Evolutionary conservation across 2,888 invertebrate species (phyloP), one percentile per base, ranked within the genome.

Genomic region (Acanthacorydalis orientalis): DNA sequence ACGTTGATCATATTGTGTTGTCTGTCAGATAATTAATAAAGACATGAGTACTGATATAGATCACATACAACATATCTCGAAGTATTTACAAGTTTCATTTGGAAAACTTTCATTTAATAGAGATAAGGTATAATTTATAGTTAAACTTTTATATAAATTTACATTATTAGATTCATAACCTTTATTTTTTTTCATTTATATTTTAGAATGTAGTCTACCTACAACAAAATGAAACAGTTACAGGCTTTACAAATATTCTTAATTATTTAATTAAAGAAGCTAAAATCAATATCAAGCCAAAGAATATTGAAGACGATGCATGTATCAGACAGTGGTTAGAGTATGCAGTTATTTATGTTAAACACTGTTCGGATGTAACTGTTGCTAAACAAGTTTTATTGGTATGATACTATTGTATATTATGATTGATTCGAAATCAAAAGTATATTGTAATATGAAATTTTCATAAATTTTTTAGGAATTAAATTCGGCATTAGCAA

Each of bases 391-490:
- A 37, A 12, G 10, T 37, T 37, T 37, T 37, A 37, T 12, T 37
- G 37, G 37, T 37, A 37, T 37, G 9, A 9, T 14, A 37, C 6
- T 23, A n/a, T n/a, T n/a, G n/a, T n/a, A n/a, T 11, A 35, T n/a
- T 35, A 35, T 9, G 9, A 37, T 37, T 12, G 14, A 7, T 37
- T 37, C 9, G 37, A 9, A 7, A 7, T 12, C 10, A 12, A 37
- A 12, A 37, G 10, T 37, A 6, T 23, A 23, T 37, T 37, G 9
- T 9, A 37, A 9, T 12, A 37, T 37, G 7, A 37, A 12, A 33
- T 31, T 37, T 44, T 32, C n/a, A n/a, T 37, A 7, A n/a, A 12
- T 9, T 61, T 23, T 60, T 23, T 43, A 68, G 68, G 66, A 67
- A 55, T 44, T 68, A 41, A 65, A 67, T 53, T 39, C 33, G 10